Percentiles rank a stretch among this genome's conserved stretches.
phyloP scores from a whole-genome alignment of 2,888 invertebrate genomes.

The Lithodes maja region DNA sequence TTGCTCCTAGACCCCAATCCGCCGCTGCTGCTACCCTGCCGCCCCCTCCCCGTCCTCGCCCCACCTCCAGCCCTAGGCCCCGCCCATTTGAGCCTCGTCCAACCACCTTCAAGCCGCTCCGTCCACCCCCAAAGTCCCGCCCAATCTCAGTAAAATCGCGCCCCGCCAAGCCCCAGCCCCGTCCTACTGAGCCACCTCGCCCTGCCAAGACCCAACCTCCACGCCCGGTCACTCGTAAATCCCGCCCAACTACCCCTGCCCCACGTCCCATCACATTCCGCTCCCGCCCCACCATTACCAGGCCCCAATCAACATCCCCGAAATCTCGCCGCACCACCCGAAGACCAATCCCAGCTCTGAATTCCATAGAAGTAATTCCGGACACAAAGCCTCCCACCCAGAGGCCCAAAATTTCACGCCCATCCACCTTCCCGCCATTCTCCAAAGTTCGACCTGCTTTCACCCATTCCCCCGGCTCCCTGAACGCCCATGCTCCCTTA shows the following conservation, averaged over 20 bases:
- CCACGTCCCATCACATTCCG: not conserved
- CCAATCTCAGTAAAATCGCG: not conserved
- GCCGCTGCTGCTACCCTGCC: not conserved
- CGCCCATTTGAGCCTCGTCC: constrained; percentile 8
- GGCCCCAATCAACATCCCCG: not conserved
- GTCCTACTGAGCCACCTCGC: not conserved
- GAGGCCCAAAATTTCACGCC: not conserved
- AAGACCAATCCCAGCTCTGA: not conserved
- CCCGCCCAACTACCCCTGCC: not conserved
- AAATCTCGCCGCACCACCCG: not conserved
- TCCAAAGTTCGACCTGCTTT: constrained; percentile 19
- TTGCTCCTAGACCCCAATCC: constrained; percentile 7
- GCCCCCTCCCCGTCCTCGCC: not conserved
- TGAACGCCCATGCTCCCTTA: not conserved
- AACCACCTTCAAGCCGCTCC: not conserved
- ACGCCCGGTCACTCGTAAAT: not conserved
- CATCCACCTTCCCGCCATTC: constrained; percentile 55
- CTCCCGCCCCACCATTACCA: not conserved
- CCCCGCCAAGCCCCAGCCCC: not conserved
- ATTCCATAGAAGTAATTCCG: constrained; percentile 14
- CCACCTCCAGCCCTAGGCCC: not conserved
- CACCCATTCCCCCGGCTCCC: not conserved
- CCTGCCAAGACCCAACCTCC: not conserved
- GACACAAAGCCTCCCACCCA: not conserved
- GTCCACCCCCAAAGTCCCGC: not conserved